Conservation (phyloP, 1,140 invertebrate genomes). For the Aphidius gifuensis region DNA sequence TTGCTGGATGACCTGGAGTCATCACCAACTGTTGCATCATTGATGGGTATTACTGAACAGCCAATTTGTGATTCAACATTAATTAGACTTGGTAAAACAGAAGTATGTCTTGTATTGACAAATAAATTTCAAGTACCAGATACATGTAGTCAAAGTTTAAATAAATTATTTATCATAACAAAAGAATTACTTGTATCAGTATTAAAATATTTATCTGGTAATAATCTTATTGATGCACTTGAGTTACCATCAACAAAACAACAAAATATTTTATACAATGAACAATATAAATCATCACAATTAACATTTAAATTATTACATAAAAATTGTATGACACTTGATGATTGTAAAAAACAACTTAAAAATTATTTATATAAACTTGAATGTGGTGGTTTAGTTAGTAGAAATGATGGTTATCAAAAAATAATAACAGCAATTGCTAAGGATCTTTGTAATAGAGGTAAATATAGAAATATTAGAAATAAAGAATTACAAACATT, state of each 20-base stretch:
- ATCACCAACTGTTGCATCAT: slow-evolving; percentile 61
- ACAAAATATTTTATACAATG: slow-evolving; percentile 40
- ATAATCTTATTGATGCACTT: slow-evolving; percentile 48
- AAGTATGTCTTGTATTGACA: slow-evolving; percentile 71
- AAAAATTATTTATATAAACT: slow-evolving; percentile 65
- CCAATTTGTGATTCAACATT: slow-evolving; percentile 39
- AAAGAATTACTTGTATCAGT: slow-evolving; percentile 67
- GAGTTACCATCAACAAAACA: slow-evolving; percentile 36
- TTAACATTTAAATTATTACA: slow-evolving; percentile 31
- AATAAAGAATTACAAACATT: slow-evolving; percentile 65
- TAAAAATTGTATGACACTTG: slow-evolving; percentile 53
- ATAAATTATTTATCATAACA: slow-evolving; percentile 69
- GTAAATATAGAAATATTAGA: slow-evolving; percentile 61
- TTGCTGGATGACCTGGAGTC: slow-evolving; percentile 69
- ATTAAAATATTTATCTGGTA: slow-evolving; percentile 61
- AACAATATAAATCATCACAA: slow-evolving; percentile 28
- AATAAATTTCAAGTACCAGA: slow-evolving; percentile 70
- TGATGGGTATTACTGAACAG: slow-evolving; percentile 54
- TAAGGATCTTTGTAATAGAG: slow-evolving; percentile 66
- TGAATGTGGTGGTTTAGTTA: slow-evolving; percentile 67
- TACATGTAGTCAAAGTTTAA: slow-evolving; percentile 61
- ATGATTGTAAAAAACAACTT: slow-evolving; percentile 61
- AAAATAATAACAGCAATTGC: slow-evolving; percentile 67
- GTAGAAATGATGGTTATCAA: slow-evolving; percentile 68
- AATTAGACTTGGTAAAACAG: slow-evolving; percentile 59